Evolutionary conservation across 2,113 vertebrate genomes (phyloP), one percentile per base, ranked within the genome.

Genomic region (Saccopteryx bilineata): DNA sequence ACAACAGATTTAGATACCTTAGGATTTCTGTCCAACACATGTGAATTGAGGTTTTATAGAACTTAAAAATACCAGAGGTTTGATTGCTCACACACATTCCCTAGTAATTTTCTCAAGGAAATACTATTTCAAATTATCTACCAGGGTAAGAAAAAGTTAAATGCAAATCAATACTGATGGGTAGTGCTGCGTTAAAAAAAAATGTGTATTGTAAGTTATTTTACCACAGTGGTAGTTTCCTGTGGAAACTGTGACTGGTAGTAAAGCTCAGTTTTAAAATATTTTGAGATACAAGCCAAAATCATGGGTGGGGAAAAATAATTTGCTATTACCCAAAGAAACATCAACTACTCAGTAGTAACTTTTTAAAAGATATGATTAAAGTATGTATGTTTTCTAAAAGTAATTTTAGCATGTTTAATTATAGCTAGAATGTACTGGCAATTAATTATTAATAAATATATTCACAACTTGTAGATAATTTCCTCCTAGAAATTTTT

Each of bases 201-300:
- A 93, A 74, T 93, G 68, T 94, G 78, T 93, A 75, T 66, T 91
- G 66, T 90, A 48, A 96, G 75, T 91, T 85, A 85, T 93, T 96
- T 96, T 87, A 95, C 87, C 94, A 92, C 87, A 92, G 87, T 92
- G 72, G 85, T 96, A 96, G 92, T 97, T 97, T 96, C 94, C 95
- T 97, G 66, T 86, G 92, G 96, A 97, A 97, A 96, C 33, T 96
- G 46, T 98, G 90, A 96, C 90, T 92, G 31, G 63, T 87, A 39
- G 76, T 71, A 92, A 93, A 46, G 10, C 54, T 93, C 80, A 90
- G 50, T 90, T 97, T 96, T 91, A 92, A 97, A 95, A 72, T 95
- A 96, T 96, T 97, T 97, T 97, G 78, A 96, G 82, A 81, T 48
- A 93, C n/a, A 72, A 93, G 86, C 93, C 87, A 97, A 96, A 96